Percentiles rank a stretch among this genome's conserved stretches.
phyloP scores from a whole-genome alignment of 2,888 invertebrate species.

The Lampropteryx suffumata region DNA sequence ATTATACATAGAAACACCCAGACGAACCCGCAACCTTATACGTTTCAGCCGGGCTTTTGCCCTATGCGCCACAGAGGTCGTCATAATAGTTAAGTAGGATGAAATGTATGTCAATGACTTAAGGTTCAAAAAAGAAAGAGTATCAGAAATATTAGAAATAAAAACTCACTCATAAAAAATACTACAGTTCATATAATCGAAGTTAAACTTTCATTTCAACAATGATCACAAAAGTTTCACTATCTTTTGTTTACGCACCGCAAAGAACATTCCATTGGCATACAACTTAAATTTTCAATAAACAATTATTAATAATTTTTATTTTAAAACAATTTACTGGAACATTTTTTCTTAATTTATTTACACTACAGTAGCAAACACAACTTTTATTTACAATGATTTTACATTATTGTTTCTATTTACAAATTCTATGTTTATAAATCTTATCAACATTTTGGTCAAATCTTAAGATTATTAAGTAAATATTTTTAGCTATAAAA shows the following conservation, averaged over 20 bases:
- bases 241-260: slow-evolving; percentile 72
- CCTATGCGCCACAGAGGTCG: no score
- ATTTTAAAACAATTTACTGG: slow-evolving; percentile 71
- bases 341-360: slow-evolving; percentile 63
- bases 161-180: slow-evolving; percentile 68
- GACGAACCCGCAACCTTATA: no score
- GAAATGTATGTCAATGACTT: no score
- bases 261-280: slow-evolving; percentile 74
- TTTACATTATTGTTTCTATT: slow-evolving; percentile 57
- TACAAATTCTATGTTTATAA: slow-evolving; percentile 53
- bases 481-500: slow-evolving; percentile 49
- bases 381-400: slow-evolving; percentile 71
- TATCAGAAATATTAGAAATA: slow-evolving; percentile 32
- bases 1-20: no score
- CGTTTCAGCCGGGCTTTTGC: no score
- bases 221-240: slow-evolving; percentile 79
- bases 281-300: slow-evolving; percentile 63
- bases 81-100: no score
- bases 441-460: slow-evolving; percentile 79
- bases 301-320: slow-evolving; percentile 63
- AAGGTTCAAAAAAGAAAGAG: no score
- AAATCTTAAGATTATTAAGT: slow-evolving; percentile 75
- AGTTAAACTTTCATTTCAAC: slow-evolving; percentile 81
- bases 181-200: slow-evolving; percentile 82
- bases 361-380: slow-evolving; percentile 77